Base-by-base conservation (phyloP, 2,113 vertebrate species). In the Formicarius rufipectus region DNA sequence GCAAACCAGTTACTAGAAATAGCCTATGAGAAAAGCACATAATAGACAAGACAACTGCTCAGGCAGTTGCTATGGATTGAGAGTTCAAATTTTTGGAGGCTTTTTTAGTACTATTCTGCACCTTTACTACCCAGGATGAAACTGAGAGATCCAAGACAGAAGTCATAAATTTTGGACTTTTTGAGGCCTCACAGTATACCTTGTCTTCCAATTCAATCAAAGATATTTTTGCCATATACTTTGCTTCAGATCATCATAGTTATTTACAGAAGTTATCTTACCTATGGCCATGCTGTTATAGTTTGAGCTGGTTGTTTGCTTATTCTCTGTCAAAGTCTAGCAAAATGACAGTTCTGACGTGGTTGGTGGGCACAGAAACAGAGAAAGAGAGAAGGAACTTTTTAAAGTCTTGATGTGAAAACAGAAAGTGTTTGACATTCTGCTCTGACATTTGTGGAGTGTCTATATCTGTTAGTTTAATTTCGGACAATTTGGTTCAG, bases 1-100 rank as follows among this genome's bases (percentile, higher is more conserved):
- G 42, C 75, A 80, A 88, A 93, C 16, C 62, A 14, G 60, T 93
- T 93, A 86, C 79, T 52, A 93, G 88, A 92, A 90, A 80, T 59
- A 83, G 90, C 45, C 59, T 71, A 42, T 0, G 2, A 95, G 85
- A 92, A 88, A 62, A 94, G 37, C 12, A 77, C 72, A 81, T 84
- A 79, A 82, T 37, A 84, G 72, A 63, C 40, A 84, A 88, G 55
- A 33, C 50, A 80, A 45, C 14, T 75, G 53, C 79, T 79, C 31
- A 58, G 86, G 76, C 71, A 45, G 23, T 39, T 80, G 37, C 63
- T 93, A 27, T 77, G 67, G 50, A 77, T 27, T 88, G 45, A 90
- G 85, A 60, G 22, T 84, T 30, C 50, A 14, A 91, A 82, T 58
- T 77, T 81, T 69, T 27, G 9, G 10, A 16, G 2, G 8, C 3